Evolutionary conservation across 2,888 invertebrate genomes (phyloP), one percentile per base, ranked within the genome.

Genomic region (Caenorhabditis sp.): DNA sequence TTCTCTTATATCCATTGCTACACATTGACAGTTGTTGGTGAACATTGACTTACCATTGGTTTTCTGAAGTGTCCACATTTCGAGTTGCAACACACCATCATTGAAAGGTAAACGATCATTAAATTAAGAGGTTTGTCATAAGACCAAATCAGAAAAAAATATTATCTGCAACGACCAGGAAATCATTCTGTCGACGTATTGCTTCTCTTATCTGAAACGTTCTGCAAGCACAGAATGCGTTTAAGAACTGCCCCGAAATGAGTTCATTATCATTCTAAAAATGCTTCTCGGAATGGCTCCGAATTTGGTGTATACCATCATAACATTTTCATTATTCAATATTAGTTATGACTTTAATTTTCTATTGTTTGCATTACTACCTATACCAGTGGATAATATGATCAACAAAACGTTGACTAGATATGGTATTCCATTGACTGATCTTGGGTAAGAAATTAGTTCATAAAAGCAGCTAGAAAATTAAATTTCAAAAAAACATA

Each of bases 181-280:
- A n/a, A n/a, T n/a, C n/a, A n/a, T n/a, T n/a, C n/a, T n/a, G n/a
- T n/a, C n/a, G n/a, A n/a, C n/a, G n/a, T n/a, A n/a, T n/a, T n/a
- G n/a, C n/a, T n/a, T n/a, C n/a, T 31, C 31, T 31, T 31, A 31
- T 31, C 31, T 31, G 31, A 31, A 31, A 49, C 49, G 12, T 12
- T 17, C 49, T 49, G 17, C 17, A 49, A 49, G 49, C 12, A 49
- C 49, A 49, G n/a, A n/a, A n/a, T n/a, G n/a, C n/a, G n/a, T n/a
- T n/a, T n/a, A n/a, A n/a, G n/a, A n/a, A n/a, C n/a, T 49, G 49
- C 49, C 17, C 49, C 49, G 17, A 52, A 52, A 52, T 52, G 52
- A 52, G 23, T 31, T 31, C 5, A 31, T 7, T 31, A 10, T 31
- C 31, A 31, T 31, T 31, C 5, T 31, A 31, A 31, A 31, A 43